Conservation (phyloP, 2,888 invertebrate genomes). For the Isoperla grammatica region DNA sequence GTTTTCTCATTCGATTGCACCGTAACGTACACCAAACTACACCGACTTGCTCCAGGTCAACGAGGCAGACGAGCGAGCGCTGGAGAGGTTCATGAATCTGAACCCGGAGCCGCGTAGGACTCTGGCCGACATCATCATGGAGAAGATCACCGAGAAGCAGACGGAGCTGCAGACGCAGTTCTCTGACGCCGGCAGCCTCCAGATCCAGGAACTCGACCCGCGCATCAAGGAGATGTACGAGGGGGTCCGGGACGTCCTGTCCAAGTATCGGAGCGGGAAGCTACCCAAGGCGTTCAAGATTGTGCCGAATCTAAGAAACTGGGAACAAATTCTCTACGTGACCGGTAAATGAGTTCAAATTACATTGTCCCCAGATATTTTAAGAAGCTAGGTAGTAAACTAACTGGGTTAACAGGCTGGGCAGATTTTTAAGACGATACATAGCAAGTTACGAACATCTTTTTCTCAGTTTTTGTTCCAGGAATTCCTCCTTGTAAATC, state of each 20-base stretch:
- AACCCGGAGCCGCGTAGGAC: slow-evolving; percentile 61
- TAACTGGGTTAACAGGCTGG: too few species aligned
- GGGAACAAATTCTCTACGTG: slow-evolving; percentile 86
- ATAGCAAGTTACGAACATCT: too few species aligned
- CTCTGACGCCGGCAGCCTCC: slow-evolving; percentile 60
- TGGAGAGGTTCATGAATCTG: slow-evolving; percentile 72
- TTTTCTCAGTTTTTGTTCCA: too few species aligned
- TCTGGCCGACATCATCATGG: slow-evolving; percentile 85
- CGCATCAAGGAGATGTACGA: slow-evolving; percentile 73
- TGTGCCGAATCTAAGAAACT: slow-evolving; percentile 84
- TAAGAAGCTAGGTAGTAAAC: too few species aligned
- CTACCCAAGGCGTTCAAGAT: slow-evolving; percentile 98
- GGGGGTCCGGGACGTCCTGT: slow-evolving; percentile 80
- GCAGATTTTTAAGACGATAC: too few species aligned
- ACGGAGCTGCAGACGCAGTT: slow-evolving; percentile 83
- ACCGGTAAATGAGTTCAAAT: slow-evolving; percentile 57
- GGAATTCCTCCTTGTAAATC: too few species aligned
- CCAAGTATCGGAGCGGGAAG: slow-evolving; percentile 89
- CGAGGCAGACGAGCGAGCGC: slow-evolving; percentile 83
- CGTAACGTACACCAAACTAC: too few species aligned
- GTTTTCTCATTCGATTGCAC: too few species aligned
- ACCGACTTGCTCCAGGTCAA: slow-evolving; percentile 55
- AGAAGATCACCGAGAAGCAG: slow-evolving; percentile 88
- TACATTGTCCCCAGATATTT: too few species aligned
- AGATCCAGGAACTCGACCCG: slow-evolving; percentile 76